Evolutionary conservation across 2,888 invertebrate species (phyloP).

Genomic region (Rhingia campestris): DNA sequence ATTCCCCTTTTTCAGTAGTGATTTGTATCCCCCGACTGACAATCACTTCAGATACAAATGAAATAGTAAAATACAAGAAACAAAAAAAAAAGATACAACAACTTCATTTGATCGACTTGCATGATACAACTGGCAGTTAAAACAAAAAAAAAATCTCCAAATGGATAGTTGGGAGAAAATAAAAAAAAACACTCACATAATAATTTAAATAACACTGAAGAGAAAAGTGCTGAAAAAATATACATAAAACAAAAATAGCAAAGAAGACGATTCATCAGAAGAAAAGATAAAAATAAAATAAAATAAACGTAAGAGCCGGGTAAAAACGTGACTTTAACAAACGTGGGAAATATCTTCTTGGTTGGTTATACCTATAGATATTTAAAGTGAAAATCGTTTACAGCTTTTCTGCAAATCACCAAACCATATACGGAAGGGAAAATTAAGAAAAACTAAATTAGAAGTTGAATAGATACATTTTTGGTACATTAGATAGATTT

Average conservation of each 20-base stretch:
- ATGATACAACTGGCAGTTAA: neutral
- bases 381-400: slow-evolving; percentile 59
- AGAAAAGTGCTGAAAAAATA: slow-evolving; percentile 24
- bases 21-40: slow-evolving; percentile 34
- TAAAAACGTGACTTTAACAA: slow-evolving; percentile 60
- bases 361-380: slow-evolving; percentile 11
- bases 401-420: slow-evolving; percentile 57
- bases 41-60: slow-evolving; percentile 38
- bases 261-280: slow-evolving; percentile 10
- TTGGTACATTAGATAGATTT: slow-evolving; percentile 32
- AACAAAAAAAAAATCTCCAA: slow-evolving; percentile 2
- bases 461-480: slow-evolving; percentile 40
- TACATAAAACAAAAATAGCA: neutral
- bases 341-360: slow-evolving; percentile 61
- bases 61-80: neutral
- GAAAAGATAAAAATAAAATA: slow-evolving; percentile 12
- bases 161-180: slow-evolving; percentile 37
- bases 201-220: slow-evolving; percentile 47
- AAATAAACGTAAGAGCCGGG: slow-evolving; percentile 1
- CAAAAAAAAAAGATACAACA: slow-evolving; percentile 3
- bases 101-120: slow-evolving; percentile 28
- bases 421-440: slow-evolving; percentile 34
- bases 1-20: slow-evolving; percentile 37
- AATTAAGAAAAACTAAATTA: neutral
- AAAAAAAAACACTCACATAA: slow-evolving; percentile 50